Evolutionary conservation across 1,140 invertebrate species (phyloP), one percentile per base, ranked within the genome.

Genomic region (Drosophila punjabiensis): DNA sequence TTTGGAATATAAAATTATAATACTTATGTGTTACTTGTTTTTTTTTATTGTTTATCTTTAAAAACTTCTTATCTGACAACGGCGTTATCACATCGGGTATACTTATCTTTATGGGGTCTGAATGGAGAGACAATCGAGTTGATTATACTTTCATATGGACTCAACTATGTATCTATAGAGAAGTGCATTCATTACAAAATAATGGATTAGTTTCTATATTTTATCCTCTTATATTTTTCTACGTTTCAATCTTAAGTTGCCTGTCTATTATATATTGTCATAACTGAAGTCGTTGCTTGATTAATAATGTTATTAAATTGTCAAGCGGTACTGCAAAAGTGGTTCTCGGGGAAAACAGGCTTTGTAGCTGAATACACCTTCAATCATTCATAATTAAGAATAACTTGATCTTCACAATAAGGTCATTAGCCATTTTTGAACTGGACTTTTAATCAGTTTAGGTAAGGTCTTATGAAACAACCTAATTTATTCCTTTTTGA

Each of bases 301-400:
- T 68, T 53, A 68, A 68, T 47, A 66, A 66, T 55, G n/a, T 53
- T 68, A 67, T 68, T 68, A 68, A 67, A 55, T 33, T 71, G 63
- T 68, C 68, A 56, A 45, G 32, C 30, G 14, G n/a, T 47, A 33
- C 14, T 10, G 33, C 33, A 37, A 55, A 67, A 37, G 68, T 53
- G 13, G 39, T 68, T 71, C 64, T 71, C 68, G 68, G 33, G 63
- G 63, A 45, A 37, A 70, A 70, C 67, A 16, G 67, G 47, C 20
- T 53, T 68, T 16, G 11, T 32, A 32, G 53, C 32, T 65, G 18
- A 24, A 33, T 20, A 35, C 61, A 37, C 18, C 32, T 66, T 68
- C 20, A 28, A 68, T 55, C n/a, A 30, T 24, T 20, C 30, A 55
- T 70, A 33, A 37, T 18, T 10, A 35, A 24, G 35, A 53, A 35